Percentiles rank a stretch among this genome's conserved stretches.
Evolutionary conservation across 2,113 vertebrate genomes (phyloP).

Genomic region (Gymnogyps californianus): DNA sequence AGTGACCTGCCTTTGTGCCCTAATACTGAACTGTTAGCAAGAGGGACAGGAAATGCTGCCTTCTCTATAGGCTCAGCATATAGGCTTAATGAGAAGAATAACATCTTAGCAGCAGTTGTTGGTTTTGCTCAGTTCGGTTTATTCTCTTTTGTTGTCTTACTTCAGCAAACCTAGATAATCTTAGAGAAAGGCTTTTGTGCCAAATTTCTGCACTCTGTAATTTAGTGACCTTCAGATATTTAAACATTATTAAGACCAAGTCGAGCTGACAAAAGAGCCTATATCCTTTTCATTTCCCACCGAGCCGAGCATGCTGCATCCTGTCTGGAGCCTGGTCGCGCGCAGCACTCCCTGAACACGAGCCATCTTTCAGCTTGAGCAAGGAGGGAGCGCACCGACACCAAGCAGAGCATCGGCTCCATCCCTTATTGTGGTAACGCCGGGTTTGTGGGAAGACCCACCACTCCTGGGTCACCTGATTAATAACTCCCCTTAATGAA

Average conservation of each 20-base stretch:
- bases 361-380: not conserved
- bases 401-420: not conserved
- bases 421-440: not conserved
- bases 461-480: not conserved
- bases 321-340: not conserved
- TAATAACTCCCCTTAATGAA: not conserved
- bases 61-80: not conserved
- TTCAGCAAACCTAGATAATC: constrained; percentile 37
- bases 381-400: not conserved
- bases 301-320: not conserved
- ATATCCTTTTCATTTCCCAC: constrained; percentile 19
- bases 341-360: rapidly evolving
- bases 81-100: constrained; percentile 25
- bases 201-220: not conserved
- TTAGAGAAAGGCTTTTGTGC: constrained; percentile 9
- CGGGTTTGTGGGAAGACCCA: rapidly evolving
- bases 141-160: constrained; percentile 20
- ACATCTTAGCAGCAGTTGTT: not conserved
- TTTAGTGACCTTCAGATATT: constrained; percentile 42
- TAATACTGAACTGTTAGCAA: constrained; percentile 22
- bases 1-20: constrained; percentile 47
- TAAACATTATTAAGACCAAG: constrained; percentile 31
- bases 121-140: not conserved
- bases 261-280: not conserved
- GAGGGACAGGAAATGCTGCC: constrained; percentile 14